Evolutionary conservation across 2,113 vertebrate species (phyloP), one percentile per base, ranked within the genome.

Genomic region (Corythornis vintsioides): DNA sequence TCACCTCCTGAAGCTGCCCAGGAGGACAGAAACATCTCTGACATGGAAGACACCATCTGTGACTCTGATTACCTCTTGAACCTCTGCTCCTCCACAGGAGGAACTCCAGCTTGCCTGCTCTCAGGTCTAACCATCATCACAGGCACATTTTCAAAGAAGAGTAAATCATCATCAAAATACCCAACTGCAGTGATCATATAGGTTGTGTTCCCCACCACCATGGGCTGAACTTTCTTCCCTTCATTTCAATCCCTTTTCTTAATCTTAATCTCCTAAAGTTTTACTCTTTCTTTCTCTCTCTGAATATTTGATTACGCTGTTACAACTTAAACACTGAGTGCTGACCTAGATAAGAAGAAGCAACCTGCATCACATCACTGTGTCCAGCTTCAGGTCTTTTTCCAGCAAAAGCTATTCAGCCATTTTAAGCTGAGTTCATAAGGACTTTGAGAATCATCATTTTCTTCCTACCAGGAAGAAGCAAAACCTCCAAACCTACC

Each of bases 11-110:
- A 45, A 74, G 83, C 64, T 94, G 89, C 81, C 91, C 88, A 72
- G 70, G 91, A 93, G 89, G 71, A 61, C 7, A 17, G 60, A 64
- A 94, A 56, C 43, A 33, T 75, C 88, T 73, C 94, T 77, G 53
- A 48, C 89, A 77, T 47, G 56, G 67, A 75, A 52, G 77, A 78
- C 75, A 76, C 81, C 94, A 94, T 92, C 91, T 95, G 83, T 43
- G 79, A 19, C 64, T 83, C 77, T 2, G 3, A 16, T 53, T 83
- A 67, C 72, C 65, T 77, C 83, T 43, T 15, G 65, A 72, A 28
- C 31, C 69, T 80, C 70, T 82, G 50, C 53, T 63, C 42, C 55
- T 85, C 29, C 28, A 5, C 10, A 65, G 73, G 40, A 88, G 79
- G 63, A 52, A 61, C 60, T 64, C 52, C 83, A 59, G 65, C 4